These are phyloP conservation scores for Zootermopsis nevadensis DNA, from an alignment of 2,888 invertebrate genomes.

Conservation along the genomic window DNA sequence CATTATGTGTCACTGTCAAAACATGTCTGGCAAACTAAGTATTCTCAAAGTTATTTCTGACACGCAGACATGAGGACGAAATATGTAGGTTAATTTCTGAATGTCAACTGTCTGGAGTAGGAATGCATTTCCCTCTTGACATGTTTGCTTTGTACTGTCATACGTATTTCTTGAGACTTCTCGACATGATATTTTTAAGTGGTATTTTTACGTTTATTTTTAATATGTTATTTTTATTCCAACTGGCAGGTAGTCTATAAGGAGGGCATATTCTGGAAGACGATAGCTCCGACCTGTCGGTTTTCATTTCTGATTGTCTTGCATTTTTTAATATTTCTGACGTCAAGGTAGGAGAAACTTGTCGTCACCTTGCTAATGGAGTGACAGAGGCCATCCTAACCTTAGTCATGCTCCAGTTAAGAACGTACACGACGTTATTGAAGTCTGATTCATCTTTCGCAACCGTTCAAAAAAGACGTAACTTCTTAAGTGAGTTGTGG, in stretches of 20 bases:
- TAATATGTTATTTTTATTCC: background rate
- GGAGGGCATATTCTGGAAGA: background rate
- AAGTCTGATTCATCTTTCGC: too few relatives aligned
- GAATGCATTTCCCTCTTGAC: background rate
- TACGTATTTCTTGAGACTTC: background rate
- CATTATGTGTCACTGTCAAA: too few relatives aligned
- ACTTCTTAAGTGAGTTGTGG: too few relatives aligned
- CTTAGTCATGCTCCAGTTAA: background rate
- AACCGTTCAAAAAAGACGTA: too few relatives aligned
- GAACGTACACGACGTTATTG: too few relatives aligned
- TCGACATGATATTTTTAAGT: background rate
- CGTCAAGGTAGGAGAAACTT: background rate
- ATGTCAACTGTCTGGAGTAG: background rate
- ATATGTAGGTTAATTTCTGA: constrained; percentile 1
- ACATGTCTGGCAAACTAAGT: background rate
- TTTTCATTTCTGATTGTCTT: background rate
- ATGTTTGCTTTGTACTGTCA: background rate
- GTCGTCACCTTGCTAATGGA: constrained; percentile 2
- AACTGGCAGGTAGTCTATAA: background rate
- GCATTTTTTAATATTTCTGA: background rate
- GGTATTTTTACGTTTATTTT: background rate
- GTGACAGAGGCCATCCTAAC: background rate
- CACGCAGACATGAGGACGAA: background rate
- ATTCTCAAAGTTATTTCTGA: background rate
- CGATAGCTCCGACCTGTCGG: constrained; percentile 12